Evolutionary conservation across 1,140 invertebrate genomes (phyloP).

Genomic region (Riptortus pedestris): DNA sequence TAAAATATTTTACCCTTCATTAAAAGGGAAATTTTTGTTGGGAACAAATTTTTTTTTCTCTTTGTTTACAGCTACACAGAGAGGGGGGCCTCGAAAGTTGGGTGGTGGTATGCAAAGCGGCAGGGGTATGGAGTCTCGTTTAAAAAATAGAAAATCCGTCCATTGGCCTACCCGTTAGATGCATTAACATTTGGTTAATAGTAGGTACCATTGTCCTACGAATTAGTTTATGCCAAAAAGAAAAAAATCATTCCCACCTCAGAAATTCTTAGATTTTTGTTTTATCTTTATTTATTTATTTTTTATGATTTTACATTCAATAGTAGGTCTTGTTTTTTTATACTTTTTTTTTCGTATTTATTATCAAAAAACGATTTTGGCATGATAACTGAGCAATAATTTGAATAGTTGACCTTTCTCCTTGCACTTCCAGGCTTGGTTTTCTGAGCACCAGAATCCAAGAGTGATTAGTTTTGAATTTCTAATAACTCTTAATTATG

Average conservation of each 20-base stretch:
- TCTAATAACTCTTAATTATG: no score
- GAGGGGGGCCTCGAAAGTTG: conserved; percentile 9
- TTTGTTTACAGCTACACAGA: conserved; percentile 4
- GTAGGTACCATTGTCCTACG: conserved; percentile 3
- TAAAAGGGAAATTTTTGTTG: no score
- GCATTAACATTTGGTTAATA: not conserved
- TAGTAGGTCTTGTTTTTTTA: not conserved
- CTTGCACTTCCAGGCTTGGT: no score
- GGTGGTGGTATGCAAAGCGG: not conserved
- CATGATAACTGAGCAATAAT: no score
- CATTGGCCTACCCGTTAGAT: conserved; percentile 6
- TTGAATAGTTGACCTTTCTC: no score
- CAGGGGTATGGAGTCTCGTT: not conserved
- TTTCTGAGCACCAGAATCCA: no score
- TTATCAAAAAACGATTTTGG: not conserved
- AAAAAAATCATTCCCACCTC: not conserved
- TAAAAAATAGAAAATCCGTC: conserved; percentile 14
- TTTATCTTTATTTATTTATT: not conserved
- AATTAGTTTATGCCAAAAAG: not conserved
- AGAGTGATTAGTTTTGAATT: no score
- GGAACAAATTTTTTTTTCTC: not conserved
- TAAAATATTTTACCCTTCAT: no score
- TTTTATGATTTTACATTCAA: not conserved
- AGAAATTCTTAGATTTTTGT: not conserved
- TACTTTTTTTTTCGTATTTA: not conserved